Percentiles rank a stretch among this genome's conserved stretches.
These are phyloP conservation scores for Oxyura jamaicensis DNA, from an alignment of 2,113 vertebrate genomes.

Conservation along the genomic window DNA sequence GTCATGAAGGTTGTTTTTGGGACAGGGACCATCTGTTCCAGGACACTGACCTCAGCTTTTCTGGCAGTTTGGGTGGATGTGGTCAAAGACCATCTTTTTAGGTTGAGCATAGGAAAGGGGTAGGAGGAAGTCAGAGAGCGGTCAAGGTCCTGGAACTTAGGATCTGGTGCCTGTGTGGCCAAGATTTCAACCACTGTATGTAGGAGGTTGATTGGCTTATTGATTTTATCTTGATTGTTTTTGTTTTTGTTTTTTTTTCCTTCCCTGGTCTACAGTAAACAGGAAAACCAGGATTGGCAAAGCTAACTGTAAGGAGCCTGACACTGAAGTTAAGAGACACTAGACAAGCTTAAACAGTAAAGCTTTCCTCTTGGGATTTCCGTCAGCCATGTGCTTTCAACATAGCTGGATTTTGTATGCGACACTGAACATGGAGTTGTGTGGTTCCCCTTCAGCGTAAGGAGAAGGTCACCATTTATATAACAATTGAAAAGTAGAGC, in stretches of 20 bases:
- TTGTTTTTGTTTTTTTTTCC: neutral
- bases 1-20: neutral
- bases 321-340: too few relatives aligned
- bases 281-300: neutral
- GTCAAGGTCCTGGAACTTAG: neutral
- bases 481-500: neutral
- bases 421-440: neutral
- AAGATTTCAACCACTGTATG: neutral
- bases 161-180: neutral
- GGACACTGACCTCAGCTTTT: neutral
- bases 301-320: neutral
- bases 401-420: neutral
- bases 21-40: neutral
- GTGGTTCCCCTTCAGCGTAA: neutral
- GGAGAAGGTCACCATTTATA: neutral
- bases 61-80: neutral
- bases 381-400: rapidly evolving
- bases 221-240: neutral
- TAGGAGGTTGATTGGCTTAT: neutral
- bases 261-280: neutral
- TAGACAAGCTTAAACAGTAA: neutral
- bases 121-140: neutral
- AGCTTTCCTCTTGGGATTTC: neutral
- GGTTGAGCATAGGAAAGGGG: neutral
- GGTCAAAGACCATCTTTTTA: neutral